Percentiles rank a stretch among this genome's conserved stretches.
These are phyloP conservation scores for Gila robusta DNA, from an alignment of 2,797 vertebrate genomes.

Conservation along the genomic window DNA sequence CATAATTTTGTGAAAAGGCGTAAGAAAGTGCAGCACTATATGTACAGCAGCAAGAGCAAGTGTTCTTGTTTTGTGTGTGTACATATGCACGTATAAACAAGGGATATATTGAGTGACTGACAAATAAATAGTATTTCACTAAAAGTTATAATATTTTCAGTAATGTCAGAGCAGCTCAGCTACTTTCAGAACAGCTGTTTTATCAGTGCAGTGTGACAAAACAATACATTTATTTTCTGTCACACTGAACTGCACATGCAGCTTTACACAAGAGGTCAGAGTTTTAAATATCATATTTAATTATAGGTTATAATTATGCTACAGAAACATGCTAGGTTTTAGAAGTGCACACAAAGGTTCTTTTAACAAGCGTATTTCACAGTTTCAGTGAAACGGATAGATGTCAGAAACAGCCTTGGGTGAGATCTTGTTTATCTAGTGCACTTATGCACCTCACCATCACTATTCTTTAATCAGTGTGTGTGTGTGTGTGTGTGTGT, in stretches of 20 bases:
- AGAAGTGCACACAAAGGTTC: neutral
- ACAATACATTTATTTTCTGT: neutral
- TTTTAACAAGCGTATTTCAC: neutral
- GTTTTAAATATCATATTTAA: neutral
- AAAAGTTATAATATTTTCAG: neutral
- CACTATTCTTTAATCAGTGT: constrained; percentile 11
- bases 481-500: constrained; percentile 7
- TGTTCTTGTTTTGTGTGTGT: neutral
- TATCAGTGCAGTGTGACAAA: neutral
- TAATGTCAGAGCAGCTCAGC: neutral
- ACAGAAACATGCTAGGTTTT: neutral
- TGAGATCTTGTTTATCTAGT: constrained; percentile 31
- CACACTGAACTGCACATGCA: neutral
- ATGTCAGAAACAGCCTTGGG: constrained; percentile 19
- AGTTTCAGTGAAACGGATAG: neutral
- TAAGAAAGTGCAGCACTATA: neutral
- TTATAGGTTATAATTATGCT: neutral
- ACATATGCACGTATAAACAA: neutral
- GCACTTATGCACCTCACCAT: constrained; percentile 21
- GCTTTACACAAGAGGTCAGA: neutral
- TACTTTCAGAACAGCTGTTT: too few relatives aligned
- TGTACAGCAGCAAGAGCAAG: neutral
- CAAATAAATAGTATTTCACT: neutral
- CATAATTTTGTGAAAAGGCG: neutral
- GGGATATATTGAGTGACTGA: neutral